Percentiles rank a stretch among this genome's conserved stretches.
phyloP scores from a whole-genome alignment of 1,140 invertebrate genomes.

The Magallana gigas region DNA sequence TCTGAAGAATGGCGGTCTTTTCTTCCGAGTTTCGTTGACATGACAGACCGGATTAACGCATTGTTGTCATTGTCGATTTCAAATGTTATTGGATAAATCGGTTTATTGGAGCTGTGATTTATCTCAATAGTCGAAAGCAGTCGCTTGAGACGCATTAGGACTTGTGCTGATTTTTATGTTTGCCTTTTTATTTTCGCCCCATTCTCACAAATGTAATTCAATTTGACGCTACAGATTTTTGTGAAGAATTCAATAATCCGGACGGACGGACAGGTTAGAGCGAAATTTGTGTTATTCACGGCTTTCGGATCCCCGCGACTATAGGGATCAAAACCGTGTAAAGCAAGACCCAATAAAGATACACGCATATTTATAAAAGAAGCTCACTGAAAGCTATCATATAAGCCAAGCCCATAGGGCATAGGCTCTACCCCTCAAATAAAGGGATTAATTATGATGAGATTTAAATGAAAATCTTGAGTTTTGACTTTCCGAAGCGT shows the following conservation, averaged over 20 bases:
- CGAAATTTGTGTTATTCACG: not conserved
- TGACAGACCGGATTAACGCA: constrained; percentile 2
- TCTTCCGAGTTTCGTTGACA: not conserved
- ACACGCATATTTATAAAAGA: not conserved
- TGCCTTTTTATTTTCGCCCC: constrained; percentile 31
- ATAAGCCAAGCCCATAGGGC: no score
- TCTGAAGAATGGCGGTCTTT: constrained; percentile 14
- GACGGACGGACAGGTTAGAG: not conserved
- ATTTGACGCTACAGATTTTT: constrained; percentile 38
- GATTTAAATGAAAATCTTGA: no score
- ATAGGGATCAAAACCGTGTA: not conserved
- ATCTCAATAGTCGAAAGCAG: constrained; percentile 35
- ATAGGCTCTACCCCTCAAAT: no score
- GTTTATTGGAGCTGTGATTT: constrained; percentile 41
- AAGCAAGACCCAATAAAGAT: not conserved
- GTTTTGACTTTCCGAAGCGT: not conserved
- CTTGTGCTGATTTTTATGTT: constrained; percentile 30
- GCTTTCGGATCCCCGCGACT: not conserved
- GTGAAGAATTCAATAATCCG: constrained; percentile 28
- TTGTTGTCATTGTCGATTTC: constrained; percentile 40
- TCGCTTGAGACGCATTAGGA: constrained; percentile 34
- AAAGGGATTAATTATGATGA: no score
- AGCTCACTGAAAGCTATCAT: not conserved
- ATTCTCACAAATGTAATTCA: constrained; percentile 40
- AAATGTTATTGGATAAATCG: constrained; percentile 45